Base-by-base conservation (phyloP, 2,113 vertebrate species). In the Gallinago undulata region DNA sequence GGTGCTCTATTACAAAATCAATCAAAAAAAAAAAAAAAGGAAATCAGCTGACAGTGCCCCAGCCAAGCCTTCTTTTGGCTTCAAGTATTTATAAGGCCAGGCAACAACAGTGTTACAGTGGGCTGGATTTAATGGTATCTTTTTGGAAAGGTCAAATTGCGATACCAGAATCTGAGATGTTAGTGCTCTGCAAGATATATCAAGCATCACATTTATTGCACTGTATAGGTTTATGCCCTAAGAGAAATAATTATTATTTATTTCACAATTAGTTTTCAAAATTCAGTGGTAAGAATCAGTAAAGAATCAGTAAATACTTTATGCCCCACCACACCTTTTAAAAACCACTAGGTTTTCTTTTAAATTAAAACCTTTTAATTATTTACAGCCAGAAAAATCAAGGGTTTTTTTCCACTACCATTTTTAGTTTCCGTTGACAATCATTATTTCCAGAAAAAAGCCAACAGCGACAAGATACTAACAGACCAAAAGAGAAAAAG, bases 231-330 rank as follows among this genome's bases (percentile, higher is more conserved):
- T 53, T 93, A 64, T 30, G 9, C 16, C n/a, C 41, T 91, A 75
- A 45, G 4, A 76, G n/a, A 77, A 69, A 72, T 22, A 84, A 88
- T 86, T 86, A 88, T 51, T 84, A 81, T 35, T 76, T 76, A 35
- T 60, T 67, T 92, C 74, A 84, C 11, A 84, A 75, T 68, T 90
- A 89, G 39, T 84, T 69, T 93, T 84, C 76, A 82, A 89, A 96
- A 79, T 84, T 74, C 53, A 79, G 69, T 75, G 24, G 60, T 48
- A 88, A 86, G 57, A 55, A 83, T 73, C 43, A 53, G 72, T 66
- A 55, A 60, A 51, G 41, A 33, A 73, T 73, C 53, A 85, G 47
- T 33, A 67, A 81, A 60, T 75, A 83, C 15, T 62, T 91, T 70
- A 88, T 50, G 45, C 10, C 19, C 47, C 76, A 89, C 5, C 72